Conservation (phyloP, 1,140 invertebrate genomes). For the Drosophila equinoxialis region DNA sequence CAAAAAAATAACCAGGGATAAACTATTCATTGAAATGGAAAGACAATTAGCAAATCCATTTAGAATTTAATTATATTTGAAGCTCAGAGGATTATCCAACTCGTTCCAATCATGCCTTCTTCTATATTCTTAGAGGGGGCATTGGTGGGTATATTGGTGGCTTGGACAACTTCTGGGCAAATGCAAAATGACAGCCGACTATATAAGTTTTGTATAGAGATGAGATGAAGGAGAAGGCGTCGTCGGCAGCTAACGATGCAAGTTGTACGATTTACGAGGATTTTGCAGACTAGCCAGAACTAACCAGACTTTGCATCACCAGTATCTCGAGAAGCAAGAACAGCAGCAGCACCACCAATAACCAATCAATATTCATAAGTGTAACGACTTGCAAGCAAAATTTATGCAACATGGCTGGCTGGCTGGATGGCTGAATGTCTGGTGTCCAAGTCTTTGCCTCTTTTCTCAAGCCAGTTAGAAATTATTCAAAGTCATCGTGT, state of each 20-base stretch:
- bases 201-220: constrained; percentile 21
- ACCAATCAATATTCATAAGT: constrained; percentile 78
- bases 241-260: constrained; percentile 56
- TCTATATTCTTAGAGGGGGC: background rate
- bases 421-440: background rate
- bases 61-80: constrained; percentile 14
- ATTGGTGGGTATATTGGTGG: background rate
- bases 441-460: background rate
- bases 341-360: constrained; percentile 53
- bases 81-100: constrained; percentile 2
- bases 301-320: background rate
- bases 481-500: constrained; percentile 76
- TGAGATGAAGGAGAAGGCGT: constrained; percentile 27
- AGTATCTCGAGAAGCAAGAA: background rate
- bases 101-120: background rate
- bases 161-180: constrained; percentile 51
- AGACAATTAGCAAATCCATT: constrained; percentile 16
- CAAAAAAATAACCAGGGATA: background rate
- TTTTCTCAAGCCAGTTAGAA: constrained; percentile 54
- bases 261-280: constrained; percentile 55
- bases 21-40: constrained; percentile 10
- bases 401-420: constrained; percentile 47
- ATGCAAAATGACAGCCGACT: constrained; percentile 56
- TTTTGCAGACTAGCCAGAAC: constrained; percentile 1
- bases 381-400: constrained; percentile 60